Conservation (phyloP, 2,888 invertebrate genomes). For the Torymus tubicola region DNA sequence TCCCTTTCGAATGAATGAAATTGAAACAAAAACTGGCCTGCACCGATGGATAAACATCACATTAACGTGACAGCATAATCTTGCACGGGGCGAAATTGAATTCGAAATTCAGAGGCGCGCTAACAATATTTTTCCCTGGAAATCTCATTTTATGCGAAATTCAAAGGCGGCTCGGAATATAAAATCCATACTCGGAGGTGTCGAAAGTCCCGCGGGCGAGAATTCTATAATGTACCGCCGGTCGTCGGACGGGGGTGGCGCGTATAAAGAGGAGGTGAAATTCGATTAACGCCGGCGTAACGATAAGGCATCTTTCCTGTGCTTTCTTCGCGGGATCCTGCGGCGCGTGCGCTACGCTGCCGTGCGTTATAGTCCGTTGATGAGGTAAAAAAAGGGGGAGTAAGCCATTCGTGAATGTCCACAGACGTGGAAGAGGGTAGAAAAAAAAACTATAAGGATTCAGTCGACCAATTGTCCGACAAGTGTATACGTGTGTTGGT, state of each 20-base stretch:
- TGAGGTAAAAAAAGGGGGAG: constrained; percentile 41
- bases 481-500: no score
- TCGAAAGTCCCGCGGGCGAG: constrained; percentile 37
- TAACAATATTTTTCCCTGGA: constrained; percentile 8
- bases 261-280: constrained; percentile 55
- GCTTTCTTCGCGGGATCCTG: constrained; percentile 53
- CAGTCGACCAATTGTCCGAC: constrained; percentile 39
- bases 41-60: not conserved
- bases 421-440: constrained; percentile 36
- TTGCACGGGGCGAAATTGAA: constrained; percentile 5
- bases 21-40: no score
- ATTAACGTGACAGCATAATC: not conserved
- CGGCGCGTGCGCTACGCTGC: not conserved
- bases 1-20: no score
- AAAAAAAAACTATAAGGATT: constrained; percentile 4
- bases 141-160: constrained; percentile 47
- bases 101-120: not conserved
- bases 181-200: constrained; percentile 42
- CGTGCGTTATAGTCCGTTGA: constrained; percentile 9
- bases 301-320: constrained; percentile 59
- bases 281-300: constrained; percentile 57
- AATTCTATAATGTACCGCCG: constrained; percentile 46
- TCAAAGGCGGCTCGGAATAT: constrained; percentile 34
- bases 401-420: constrained; percentile 41
- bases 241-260: not conserved